Conservation (phyloP, 2,113 vertebrate species). For the Apodemus speciosus region DNA sequence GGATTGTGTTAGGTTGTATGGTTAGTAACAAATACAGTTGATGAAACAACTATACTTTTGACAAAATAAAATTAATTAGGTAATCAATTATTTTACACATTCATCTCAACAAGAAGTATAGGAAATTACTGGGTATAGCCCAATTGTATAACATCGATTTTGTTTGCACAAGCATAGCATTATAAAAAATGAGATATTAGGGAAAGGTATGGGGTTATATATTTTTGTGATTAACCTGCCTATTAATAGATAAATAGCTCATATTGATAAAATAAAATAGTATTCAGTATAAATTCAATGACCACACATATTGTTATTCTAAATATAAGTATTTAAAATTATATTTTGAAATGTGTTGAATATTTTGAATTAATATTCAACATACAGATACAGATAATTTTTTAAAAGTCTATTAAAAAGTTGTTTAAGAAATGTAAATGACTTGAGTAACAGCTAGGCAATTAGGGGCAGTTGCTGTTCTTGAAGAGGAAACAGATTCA, state of each 20-base stretch:
- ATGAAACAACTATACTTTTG: no score
- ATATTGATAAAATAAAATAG: conserved; percentile 25
- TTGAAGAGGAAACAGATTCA: background rate
- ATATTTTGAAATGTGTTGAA: background rate
- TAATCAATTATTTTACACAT: conserved; percentile 20
- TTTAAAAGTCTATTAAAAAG: background rate
- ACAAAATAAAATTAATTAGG: background rate
- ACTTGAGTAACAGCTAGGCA: background rate
- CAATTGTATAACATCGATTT: background rate
- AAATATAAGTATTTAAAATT: background rate
- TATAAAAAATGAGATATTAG: background rate
- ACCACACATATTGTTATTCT: background rate
- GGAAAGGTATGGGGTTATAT: background rate
- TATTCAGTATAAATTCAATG: background rate
- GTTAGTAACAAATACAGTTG: background rate
- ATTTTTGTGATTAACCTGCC: conserved; percentile 8
- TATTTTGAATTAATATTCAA: background rate
- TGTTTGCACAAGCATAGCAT: no score
- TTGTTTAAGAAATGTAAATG: background rate
- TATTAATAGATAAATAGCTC: background rate
- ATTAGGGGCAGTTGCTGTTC: background rate
- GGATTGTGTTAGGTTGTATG: background rate
- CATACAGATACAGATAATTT: background rate
- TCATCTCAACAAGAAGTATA: background rate
- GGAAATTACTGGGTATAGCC: background rate